Base-by-base conservation (phyloP, 2,113 vertebrate genomes). In the Numenius arquata region DNA sequence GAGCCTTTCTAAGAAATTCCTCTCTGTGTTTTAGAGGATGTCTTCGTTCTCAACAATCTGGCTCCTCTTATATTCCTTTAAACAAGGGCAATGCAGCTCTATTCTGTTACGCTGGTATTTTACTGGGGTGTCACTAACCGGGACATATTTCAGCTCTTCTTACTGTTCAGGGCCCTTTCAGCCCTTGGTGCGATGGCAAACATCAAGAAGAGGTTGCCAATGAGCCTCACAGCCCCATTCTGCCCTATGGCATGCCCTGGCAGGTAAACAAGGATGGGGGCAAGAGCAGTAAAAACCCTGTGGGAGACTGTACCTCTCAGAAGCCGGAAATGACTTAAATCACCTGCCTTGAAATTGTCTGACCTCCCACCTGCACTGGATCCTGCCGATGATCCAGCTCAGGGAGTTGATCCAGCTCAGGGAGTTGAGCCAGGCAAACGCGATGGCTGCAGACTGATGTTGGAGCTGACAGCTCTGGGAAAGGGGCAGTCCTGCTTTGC, bases 211-310 rank as follows among this genome's bases (percentile, higher is more conserved):
- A 82, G 19, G 11, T 84, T 91, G 52, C 29, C 17, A 43, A 1
- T 1, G 2, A 68, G 11, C n/a, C n/a, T 80, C 36, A 23, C 1
- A 3, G n/a, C 20, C 38, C 43, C 1, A 0, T 80, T 41, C 73
- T 53, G 34, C 12, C 19, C 55, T 2, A 0, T 36, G 67, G 41
- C 34, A 38, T 81, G 68, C 41, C 7, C 50, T 63, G 50, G 63
- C 65, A 63, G 32, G 47, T 45, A 43, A 36, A 22, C 6, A 48
- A 52, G 30, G 34, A 34, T 34, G 4, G 5, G 8, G 20, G 34
- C 12, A 91, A 16, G 40, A 91, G 27, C 26, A 70, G 53, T 58
- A 40, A 72, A 7, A 58, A 27, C 16, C 20, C n/a, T 21, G 27
- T 30, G n/a, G n/a, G 38, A 72, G 17, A 15, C 17, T n/a, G 19